Conservation (phyloP, 2,888 invertebrate genomes). For the Cephus nigrinus region DNA sequence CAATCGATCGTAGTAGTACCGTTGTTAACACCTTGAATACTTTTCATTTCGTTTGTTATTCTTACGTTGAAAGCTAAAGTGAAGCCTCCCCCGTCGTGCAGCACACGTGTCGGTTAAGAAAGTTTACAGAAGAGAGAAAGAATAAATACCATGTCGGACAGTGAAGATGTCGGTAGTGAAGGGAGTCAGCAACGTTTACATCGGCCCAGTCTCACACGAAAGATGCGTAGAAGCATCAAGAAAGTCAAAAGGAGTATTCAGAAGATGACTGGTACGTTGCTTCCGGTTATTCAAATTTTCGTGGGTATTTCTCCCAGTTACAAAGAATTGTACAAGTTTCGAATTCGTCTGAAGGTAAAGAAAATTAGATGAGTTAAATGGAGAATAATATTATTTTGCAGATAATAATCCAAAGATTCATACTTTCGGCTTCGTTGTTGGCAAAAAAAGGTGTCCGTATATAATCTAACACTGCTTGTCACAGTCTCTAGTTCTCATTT, state of each 20-base stretch:
- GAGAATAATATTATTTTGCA: neutral
- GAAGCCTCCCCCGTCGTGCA: neutral
- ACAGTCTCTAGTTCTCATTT: neutral
- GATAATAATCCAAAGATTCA: neutral
- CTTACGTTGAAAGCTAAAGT: neutral
- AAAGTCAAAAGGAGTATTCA: conserved; percentile 54
- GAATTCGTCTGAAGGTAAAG: neutral
- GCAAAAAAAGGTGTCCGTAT: neutral
- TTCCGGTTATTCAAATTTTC: neutral
- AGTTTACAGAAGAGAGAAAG: neutral
- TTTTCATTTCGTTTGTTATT: neutral
- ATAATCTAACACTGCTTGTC: neutral
- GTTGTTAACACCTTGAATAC: neutral
- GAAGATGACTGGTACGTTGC: conserved; percentile 51
- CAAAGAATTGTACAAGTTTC: neutral
- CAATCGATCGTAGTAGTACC: neutral
- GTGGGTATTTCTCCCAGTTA: neutral
- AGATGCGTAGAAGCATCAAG: conserved; percentile 52
- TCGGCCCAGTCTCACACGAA: conserved; percentile 42
- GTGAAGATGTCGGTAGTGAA: conserved; percentile 19
- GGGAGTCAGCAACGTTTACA: conserved; percentile 18
- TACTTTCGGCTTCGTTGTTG: neutral
- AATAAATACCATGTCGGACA: conserved; percentile 14
- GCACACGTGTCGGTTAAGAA: neutral
- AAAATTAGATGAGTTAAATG: neutral